Base-by-base conservation (phyloP, 2,797 vertebrate species). In the Perodicticus potto region DNA sequence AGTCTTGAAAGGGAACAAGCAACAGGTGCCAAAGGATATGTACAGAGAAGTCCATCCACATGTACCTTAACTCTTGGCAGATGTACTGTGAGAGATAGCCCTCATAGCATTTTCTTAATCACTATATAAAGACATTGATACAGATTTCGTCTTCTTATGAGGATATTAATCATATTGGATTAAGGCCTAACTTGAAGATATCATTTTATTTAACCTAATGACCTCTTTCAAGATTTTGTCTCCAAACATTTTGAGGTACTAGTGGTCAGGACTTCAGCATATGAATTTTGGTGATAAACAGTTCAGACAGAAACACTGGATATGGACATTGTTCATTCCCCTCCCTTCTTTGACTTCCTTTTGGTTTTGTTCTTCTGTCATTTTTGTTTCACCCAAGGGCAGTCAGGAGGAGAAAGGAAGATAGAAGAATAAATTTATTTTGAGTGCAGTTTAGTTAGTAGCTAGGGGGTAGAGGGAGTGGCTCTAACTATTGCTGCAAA, bases 331-430 rank as follows among this genome's bases (percentile, higher is more conserved):
- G 7, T 91, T 63, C 2, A 32, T 22, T 53, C 13, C 14, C 37
- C 65, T 34, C 29, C 3, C 10, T 7, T n/a, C 5, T 94, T 80
- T 37, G 65, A 37, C 1, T 92, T 76, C 23, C 27, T 49, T 76
- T 90, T 87, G 40, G 95, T 89, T 86, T 45, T 22, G 91, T 94
- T 3, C 34, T 93, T 93, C n/a, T 29, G n/a, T 10, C 34, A 95
- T 17, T 92, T 96, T 85, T 59, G 8, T 93, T 90, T 93, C 5
- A 87, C 22, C 34, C 57, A n/a, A 84, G 92, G 59, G 45, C 27
- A 37, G 3, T 89, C 25, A 57, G 43, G 27, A 57, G 65, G 43
- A 87, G 55, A 88, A 73, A 29, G 63, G 22, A 85, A 96, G n/a
- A 88, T 25, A 73, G 61, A 85, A 86, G 93, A 84, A 87, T 10